Conservation (phyloP, 1,140 invertebrate genomes). For the Triops cancriformis region DNA sequence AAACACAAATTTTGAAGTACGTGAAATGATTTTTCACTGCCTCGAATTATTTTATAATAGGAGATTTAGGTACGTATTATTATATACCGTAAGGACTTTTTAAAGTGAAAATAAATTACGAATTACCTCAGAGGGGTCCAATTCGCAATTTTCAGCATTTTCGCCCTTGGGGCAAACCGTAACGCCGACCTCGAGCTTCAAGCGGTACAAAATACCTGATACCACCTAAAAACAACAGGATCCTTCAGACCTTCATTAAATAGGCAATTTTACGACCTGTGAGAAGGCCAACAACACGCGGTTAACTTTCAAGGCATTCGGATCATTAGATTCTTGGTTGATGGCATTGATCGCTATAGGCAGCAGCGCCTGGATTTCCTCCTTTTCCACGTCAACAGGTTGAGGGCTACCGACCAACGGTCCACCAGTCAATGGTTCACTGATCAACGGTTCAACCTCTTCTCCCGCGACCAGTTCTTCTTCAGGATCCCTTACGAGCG, state of each 20-base stretch:
- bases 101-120: background rate
- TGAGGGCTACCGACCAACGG: conserved; percentile 30
- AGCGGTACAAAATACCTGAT: conserved; percentile 37
- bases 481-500: conserved; percentile 37
- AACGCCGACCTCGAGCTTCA: conserved; percentile 35
- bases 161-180: conserved; percentile 34
- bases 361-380: conserved; percentile 31
- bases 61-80: too few relatives aligned
- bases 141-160: conserved; percentile 19
- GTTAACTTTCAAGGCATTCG: conserved; percentile 28
- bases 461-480: conserved; percentile 40
- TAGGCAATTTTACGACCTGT: conserved; percentile 19
- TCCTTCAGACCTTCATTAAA: background rate
- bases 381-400: conserved; percentile 30
- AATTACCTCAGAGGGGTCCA: background rate
- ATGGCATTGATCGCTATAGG: conserved; percentile 30
- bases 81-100: background rate
- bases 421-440: too few relatives aligned
- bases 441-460: conserved; percentile 26
- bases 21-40: too few relatives aligned
- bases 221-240: conserved; percentile 30
- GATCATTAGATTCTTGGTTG: conserved; percentile 22
- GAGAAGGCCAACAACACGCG: conserved; percentile 31
- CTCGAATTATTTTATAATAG: too few relatives aligned
- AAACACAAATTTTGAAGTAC: too few relatives aligned